Percentiles rank a stretch among this genome's conserved stretches.
phyloP scores from a whole-genome alignment of 2,797 vertebrate genomes.

The Betta splendens region DNA sequence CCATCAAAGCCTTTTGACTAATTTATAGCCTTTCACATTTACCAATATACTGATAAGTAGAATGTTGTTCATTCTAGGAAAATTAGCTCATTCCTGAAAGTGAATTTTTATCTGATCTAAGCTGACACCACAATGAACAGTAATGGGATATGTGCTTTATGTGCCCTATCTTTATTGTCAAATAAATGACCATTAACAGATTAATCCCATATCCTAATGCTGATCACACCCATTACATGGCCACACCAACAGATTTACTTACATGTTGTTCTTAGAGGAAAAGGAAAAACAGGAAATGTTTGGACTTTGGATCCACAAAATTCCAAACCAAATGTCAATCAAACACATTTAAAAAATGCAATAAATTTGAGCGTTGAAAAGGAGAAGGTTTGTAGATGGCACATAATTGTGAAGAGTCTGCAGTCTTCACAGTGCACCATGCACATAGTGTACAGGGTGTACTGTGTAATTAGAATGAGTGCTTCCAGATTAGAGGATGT shows the following conservation, averaged over 20 bases:
- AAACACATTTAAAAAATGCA: background rate
- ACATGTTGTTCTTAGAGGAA: too few relatives aligned
- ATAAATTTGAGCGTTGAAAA: background rate
- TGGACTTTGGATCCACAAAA: background rate
- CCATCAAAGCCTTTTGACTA: background rate
- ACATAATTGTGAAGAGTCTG: background rate
- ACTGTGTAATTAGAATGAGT: conserved; percentile 18
- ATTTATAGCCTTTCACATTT: background rate
- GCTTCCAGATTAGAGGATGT: conserved; percentile 11
- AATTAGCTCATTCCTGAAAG: background rate
- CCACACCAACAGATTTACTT: too few relatives aligned
- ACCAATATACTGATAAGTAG: background rate
- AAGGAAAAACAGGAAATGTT: background rate
- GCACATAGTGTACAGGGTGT: conserved; percentile 1
- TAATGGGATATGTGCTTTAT: background rate
- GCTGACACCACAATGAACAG: too few relatives aligned
- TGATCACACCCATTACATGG: too few relatives aligned
- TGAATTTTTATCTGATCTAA: too few relatives aligned
- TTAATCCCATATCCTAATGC: background rate
- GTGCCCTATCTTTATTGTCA: conserved; percentile 2
- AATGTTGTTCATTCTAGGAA: background rate
- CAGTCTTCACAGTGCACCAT: background rate
- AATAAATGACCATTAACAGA: background rate
- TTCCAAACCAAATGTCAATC: background rate
- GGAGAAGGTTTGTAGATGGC: background rate